These are phyloP conservation scores for Teleogryllus oceanicus DNA, from an alignment of 2,888 invertebrate genomes.

Conservation along the genomic window DNA sequence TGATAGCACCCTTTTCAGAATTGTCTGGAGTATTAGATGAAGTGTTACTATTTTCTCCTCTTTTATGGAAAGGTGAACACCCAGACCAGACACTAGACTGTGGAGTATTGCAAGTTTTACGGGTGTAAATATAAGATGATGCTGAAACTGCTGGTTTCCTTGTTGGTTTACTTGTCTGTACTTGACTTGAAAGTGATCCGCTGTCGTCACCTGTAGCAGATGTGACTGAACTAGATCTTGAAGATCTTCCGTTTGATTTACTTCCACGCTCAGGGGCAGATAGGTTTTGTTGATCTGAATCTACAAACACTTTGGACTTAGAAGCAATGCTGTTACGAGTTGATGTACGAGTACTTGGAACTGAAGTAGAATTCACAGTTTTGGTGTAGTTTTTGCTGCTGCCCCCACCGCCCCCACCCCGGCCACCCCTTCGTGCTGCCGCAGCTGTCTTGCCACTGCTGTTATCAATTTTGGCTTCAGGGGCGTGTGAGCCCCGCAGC, in stretches of 20 bases:
- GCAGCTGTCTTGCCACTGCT: constrained; percentile 18
- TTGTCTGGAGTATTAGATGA: constrained; percentile 21
- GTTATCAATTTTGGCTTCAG: constrained; percentile 18
- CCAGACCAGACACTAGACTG: not conserved
- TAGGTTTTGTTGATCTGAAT: not conserved
- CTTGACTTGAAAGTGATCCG: not conserved
- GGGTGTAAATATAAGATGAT: constrained; percentile 20
- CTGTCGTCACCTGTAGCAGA: constrained; percentile 24
- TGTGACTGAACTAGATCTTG: constrained; percentile 19
- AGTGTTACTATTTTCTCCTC: constrained; percentile 22
- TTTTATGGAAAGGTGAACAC: not conserved
- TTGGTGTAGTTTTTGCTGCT: not conserved
- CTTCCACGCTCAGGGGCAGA: not conserved
- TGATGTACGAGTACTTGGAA: not conserved
- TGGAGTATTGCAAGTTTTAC: not conserved
- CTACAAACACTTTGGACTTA: not conserved
- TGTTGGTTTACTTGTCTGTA: not conserved
- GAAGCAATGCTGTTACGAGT: not conserved
- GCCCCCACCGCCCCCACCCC: not conserved
- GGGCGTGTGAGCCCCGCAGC: constrained; percentile 18
- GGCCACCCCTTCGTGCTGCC: not conserved
- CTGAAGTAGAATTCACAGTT: not conserved
- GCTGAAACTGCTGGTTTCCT: constrained; percentile 26
- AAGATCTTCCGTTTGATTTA: constrained; percentile 21
- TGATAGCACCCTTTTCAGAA: constrained; percentile 24